phyloP scores from a whole-genome alignment of 2,113 vertebrate genomes.

The Sula dactylatra region DNA sequence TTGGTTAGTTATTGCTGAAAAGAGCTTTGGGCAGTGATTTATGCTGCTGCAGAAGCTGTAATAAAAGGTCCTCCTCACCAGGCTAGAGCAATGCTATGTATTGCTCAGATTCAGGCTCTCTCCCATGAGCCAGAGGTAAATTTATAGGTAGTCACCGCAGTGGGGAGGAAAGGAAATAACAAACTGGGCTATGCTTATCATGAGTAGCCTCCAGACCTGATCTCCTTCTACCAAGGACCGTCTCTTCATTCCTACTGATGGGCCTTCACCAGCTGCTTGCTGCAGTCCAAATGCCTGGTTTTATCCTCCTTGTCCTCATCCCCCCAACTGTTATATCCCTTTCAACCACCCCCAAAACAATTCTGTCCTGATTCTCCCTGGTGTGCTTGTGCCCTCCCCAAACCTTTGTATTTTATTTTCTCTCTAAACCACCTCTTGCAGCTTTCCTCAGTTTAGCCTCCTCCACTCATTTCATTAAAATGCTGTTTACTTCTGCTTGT shows the following conservation, averaged over 20 bases:
- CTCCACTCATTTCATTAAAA: slow-evolving; percentile 57
- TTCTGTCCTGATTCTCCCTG: not conserved
- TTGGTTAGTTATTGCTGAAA: not conserved
- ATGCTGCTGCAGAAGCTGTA: not conserved
- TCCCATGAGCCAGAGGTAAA: not conserved
- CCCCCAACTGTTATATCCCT: fast-evolving
- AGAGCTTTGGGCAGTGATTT: not conserved
- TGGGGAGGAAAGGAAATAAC: not conserved
- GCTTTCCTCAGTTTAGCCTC: slow-evolving; percentile 11
- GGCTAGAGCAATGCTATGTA: not conserved
- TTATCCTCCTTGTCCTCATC: not conserved
- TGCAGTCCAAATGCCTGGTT: not conserved
- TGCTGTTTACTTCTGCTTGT: slow-evolving; percentile 63
- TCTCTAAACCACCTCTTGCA: not conserved
- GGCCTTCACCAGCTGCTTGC: fast-evolving
- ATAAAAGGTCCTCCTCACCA: not conserved
- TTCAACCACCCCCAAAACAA: not conserved
- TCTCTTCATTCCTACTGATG: not conserved
- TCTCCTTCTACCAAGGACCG: not conserved
- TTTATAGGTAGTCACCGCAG: not conserved
- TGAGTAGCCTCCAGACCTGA: not conserved
- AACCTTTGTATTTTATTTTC: not conserved
- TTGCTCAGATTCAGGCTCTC: not conserved
- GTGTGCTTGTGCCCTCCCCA: not conserved
- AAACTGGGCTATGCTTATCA: not conserved